Evolutionary conservation across 2,797 vertebrate genomes (phyloP), one percentile per base, ranked within the genome.

Genomic region (Cossypha polioptera): DNA sequence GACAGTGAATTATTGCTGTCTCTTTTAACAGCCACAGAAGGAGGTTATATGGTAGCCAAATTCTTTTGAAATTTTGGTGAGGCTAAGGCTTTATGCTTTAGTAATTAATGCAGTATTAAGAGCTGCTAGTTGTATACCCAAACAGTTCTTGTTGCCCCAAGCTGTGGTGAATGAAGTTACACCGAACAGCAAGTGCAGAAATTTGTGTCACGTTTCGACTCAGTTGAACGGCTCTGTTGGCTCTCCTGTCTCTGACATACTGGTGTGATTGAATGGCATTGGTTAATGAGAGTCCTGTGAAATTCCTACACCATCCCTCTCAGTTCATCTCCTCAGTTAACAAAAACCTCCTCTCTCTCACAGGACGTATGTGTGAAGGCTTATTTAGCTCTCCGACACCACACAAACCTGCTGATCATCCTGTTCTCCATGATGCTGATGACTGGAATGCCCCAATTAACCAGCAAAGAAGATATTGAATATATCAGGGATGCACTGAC

Each of bases 391-490:
- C 99, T 99, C 53, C 98, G 99, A 17, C 99, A 99, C 92, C 99
- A 99, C 98, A 99, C 99, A 88, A 99, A 99, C 97, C 98, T 99
- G 53, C 98, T 99, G 96, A 99, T 99, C 98, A 99, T 99, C 96
- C 97, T 99, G 42, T 99, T 99, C 98, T 99, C 99, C 96, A 99
- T 99, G 99, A 99, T 99, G 99, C 97, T 99, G 55, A 99, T 99
- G 99, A 98, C 98, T 3, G 99, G 99, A 20, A 99, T 99, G 99
- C 99, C 99, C 13, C 99, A 99, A 65, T 97, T 99, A 95, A 99
- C 99, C 59, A 99, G 99, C 94, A 99, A 99, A 95, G 99, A 99
- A 96, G 99, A 99, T 68, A 99, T 99, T 2, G 99, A 99, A 92
- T 99, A 99, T 85, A 99, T 99, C 95, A 98, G 99, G 0, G 99